A percentile compares a stretch with the other conserved stretches of the same genome.
These are phyloP conservation scores for Cyphomyrus plagiostoma DNA, from an alignment of 2,113 vertebrate species.

Conservation along the genomic window DNA sequence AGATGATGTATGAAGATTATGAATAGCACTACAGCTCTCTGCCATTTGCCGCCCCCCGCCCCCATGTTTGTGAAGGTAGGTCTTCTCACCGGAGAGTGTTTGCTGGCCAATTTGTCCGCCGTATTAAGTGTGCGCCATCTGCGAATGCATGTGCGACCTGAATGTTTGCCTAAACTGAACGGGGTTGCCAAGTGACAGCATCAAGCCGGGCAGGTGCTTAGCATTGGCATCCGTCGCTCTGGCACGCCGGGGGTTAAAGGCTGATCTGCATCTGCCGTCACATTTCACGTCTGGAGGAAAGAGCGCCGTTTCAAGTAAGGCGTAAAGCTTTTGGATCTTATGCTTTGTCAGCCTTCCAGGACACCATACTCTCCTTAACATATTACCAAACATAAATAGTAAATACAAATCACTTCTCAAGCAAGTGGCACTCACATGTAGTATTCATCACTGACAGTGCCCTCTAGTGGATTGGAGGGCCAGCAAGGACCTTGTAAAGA, in stretches of 20 bases:
- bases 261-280: conserved; percentile 25
- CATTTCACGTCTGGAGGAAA: neutral
- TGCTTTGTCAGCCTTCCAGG: neutral
- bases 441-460: neutral
- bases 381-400: neutral
- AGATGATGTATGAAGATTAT: neutral
- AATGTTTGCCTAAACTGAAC: conserved; percentile 55
- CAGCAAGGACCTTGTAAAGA: neutral
- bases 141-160: conserved; percentile 26
- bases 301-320: neutral
- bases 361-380: neutral
- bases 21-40: neutral
- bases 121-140: neutral
- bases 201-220: conserved; percentile 45
- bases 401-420: neutral
- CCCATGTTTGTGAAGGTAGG: neutral
- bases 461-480: neutral
- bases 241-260: conserved; percentile 53
- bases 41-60: neutral
- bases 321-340: neutral
- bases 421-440: neutral
- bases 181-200: conserved; percentile 54
- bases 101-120: neutral
- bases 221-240: conserved; percentile 37
- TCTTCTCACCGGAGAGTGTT: neutral